phyloP scores from a whole-genome alignment of 2,888 invertebrate species.

The Drosophila prostipennis region DNA sequence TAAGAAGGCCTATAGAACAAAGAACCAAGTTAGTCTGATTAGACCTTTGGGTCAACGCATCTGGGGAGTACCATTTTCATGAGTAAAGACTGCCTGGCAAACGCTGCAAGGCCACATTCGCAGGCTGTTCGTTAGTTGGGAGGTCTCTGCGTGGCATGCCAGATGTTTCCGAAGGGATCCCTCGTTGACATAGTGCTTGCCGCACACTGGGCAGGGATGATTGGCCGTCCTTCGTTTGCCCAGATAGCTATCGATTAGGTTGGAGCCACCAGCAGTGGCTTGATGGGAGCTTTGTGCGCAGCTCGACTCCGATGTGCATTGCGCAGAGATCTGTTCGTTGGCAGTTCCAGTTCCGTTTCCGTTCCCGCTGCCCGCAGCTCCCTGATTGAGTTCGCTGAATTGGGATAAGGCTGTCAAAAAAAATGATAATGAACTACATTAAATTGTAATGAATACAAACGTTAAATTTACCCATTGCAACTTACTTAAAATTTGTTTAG shows the following conservation, averaged over 20 bases:
- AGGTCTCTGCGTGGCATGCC: conserved; percentile 96
- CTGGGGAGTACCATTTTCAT: conserved; percentile 92
- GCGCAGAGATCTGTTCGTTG: conserved; percentile 37
- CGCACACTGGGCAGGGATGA: conserved; percentile 97
- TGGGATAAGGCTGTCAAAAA: conserved; percentile 34
- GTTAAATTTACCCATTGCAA: too few relatives aligned
- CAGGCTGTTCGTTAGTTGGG: conserved; percentile 92
- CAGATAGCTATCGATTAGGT: conserved; percentile 90
- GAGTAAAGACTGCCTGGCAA: conserved; percentile 97
- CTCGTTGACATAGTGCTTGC: conserved; percentile 97
- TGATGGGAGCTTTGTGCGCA: conserved; percentile 57
- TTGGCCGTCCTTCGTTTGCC: conserved; percentile 97
- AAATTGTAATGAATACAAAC: not conserved
- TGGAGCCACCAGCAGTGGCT: conserved; percentile 74
- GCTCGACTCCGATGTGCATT: conserved; percentile 52
- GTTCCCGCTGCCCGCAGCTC: conserved; percentile 23
- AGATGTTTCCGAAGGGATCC: conserved; percentile 96
- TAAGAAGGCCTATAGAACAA: conserved; percentile 89
- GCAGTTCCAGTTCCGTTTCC: conserved; percentile 11
- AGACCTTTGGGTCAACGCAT: too few relatives aligned
- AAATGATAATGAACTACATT: not conserved
- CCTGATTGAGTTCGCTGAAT: conserved; percentile 50
- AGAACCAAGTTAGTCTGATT: not conserved
- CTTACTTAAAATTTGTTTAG: too few relatives aligned
- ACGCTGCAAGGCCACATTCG: conserved; percentile 98